Evolutionary conservation across 2,888 invertebrate species (phyloP), one percentile per base, ranked within the genome.

Genomic region (Lasioglossum vierecki): DNA sequence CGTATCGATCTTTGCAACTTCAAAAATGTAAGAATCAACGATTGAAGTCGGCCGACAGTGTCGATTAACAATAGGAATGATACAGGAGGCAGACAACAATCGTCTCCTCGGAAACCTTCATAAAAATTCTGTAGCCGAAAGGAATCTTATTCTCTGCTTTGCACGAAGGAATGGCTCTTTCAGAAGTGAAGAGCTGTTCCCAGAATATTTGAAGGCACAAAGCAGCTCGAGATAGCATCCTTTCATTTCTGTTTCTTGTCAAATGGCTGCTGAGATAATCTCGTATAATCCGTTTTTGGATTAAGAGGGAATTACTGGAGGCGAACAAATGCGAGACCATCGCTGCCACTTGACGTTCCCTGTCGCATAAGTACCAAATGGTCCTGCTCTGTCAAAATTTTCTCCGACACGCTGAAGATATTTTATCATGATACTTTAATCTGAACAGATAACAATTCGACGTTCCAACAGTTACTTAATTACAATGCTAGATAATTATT

Each of bases 1-100:
- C 73, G 78, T 82, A 88, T 88, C 79, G 86, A 88, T 88, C 57
- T 53, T 22, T 2, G 8, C 49, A 53, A 53, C 22, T 22, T 53
- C 53, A 9, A 53, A 22, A 22, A 22, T 2, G 22, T 0, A 3
- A n/a, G 22, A 4, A 9, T 53, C n/a, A 9, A n/a, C 22, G 53
- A 53, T 53, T 1, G 53, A 53, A 53, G 9, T 53, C n/a, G 3
- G 53, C n/a, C 2, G 53, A 53, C 53, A 53, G 53, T 53, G 53
- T 53, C 53, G 53, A 53, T 53, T 9, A 9, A 9, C n/a, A n/a
- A 53, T 53, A 53, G 8, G n/a, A 53, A n/a, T n/a, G 22, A n/a
- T 53, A n/a, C 9, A 53, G 3, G 3, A 53, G 49, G 49, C 22
- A 22, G 49, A 53, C 53, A 53, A 53, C 53, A 53, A 60, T 60